Evolutionary conservation across 2,113 vertebrate genomes (phyloP).

Genomic region (Variabilichromis moorii): DNA sequence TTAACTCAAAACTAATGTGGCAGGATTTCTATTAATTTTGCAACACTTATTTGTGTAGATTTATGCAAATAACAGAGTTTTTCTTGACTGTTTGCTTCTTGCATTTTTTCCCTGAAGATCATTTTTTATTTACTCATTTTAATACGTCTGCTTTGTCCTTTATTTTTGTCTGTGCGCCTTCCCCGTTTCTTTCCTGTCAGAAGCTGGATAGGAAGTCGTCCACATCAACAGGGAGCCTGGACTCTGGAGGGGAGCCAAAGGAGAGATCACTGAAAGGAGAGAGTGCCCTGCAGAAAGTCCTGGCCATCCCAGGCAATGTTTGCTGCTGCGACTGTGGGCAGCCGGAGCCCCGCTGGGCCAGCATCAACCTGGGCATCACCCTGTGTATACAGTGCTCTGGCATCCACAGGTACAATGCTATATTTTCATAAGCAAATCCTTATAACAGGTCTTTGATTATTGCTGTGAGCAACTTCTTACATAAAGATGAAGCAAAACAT

Average conservation of each 20-base stretch:
- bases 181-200: constrained; percentile 40
- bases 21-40: accelerated
- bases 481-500: not conserved
- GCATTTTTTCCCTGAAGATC: not conserved
- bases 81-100: not conserved
- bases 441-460: not conserved
- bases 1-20: not conserved
- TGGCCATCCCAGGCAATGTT: constrained; percentile 83
- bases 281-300: constrained; percentile 85
- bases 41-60: not conserved
- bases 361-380: constrained; percentile 95
- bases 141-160: not conserved
- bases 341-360: constrained; percentile 93
- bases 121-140: not conserved
- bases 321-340: constrained; percentile 91
- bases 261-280: constrained; percentile 89
- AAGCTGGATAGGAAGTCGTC: constrained; percentile 90
- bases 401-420: constrained; percentile 83
- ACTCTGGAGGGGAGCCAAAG: constrained; percentile 82
- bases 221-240: constrained; percentile 83
- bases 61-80: not conserved
- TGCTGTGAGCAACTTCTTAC: not conserved
- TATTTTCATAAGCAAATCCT: not conserved
- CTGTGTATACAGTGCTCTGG: constrained; percentile 96
- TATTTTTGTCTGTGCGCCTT: not conserved